Base-by-base conservation (phyloP, 2,797 vertebrate species). In the Diplodus sargus region DNA sequence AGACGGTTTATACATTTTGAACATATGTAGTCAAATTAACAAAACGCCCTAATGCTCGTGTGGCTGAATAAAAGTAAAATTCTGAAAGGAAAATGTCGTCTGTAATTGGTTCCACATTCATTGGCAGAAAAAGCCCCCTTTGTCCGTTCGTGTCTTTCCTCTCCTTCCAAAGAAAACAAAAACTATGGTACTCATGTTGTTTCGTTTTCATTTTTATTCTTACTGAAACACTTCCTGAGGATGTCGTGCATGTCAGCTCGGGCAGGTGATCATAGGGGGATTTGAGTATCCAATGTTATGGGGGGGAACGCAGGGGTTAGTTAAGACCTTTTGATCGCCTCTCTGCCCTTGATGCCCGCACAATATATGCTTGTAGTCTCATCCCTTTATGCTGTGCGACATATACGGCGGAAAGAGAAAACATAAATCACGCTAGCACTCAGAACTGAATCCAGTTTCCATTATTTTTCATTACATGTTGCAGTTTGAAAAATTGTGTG, bases 31-130 rank as follows among this genome's bases (percentile, higher is more conserved):
- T 22, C 14, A 52, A 2, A 17, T 39, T 25, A 43, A n/a, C 4
- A 17, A 10, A 2, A 34, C n/a, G 12, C 34, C 25, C 2, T 3
- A 48, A 2, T n/a, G 4, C 52, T 23, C 23, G 23, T 7, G 11
- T 42, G 18, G 1, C 4, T 17, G 2, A 68, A 53, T 8, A 61
- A 79, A 52, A 74, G 48, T 72, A 52, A 62, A 66, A 74, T 81
- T 64, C 71, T 73, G 81, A 81, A 78, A 77, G 61, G 53, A 66
- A 25, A 48, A 70, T 70, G 54, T 73, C 60, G 51, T 71, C 74
- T 89, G 85, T 85, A 88, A 87, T 89, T 87, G 84, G 43, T 89
- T 92, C 80, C 86, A 90, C 76, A 91, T 92, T 87, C 59, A 72
- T 45, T 74, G 54, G n/a, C 22, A 87, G 74, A 78, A 86, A 75